Evolutionary conservation across 2,113 vertebrate genomes (phyloP).

Genomic region (Galbula dea): DNA sequence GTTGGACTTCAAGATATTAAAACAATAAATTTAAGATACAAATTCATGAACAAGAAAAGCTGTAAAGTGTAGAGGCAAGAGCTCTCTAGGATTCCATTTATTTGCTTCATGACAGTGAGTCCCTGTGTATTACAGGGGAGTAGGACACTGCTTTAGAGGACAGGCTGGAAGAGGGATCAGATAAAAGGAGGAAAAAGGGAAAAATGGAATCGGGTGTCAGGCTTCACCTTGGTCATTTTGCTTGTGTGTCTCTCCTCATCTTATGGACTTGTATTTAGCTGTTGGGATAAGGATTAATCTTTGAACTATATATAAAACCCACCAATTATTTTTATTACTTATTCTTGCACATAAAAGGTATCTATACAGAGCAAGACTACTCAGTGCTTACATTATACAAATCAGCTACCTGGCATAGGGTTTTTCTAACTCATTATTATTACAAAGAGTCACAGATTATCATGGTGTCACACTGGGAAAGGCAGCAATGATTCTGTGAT

Average conservation of each 20-base stretch:
- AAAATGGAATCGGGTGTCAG: background rate
- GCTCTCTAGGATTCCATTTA: conserved; percentile 9
- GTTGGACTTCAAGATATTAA: conserved; percentile 75
- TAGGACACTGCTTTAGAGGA: background rate
- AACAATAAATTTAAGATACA: conserved; percentile 71
- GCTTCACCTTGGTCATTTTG: background rate
- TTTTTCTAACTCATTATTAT: background rate
- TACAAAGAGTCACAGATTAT: background rate
- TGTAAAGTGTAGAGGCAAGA: conserved; percentile 19
- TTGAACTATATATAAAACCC: background rate
- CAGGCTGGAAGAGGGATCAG: background rate
- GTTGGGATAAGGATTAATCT: background rate
- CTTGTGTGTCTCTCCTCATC: background rate
- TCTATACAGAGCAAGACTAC: background rate
- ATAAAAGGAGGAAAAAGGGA: background rate
- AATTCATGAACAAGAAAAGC: conserved; percentile 42
- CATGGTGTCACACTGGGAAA: background rate
- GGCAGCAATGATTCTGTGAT: too few relatives aligned
- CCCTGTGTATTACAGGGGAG: background rate
- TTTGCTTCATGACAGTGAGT: conserved; percentile 6
- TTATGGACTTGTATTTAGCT: background rate
- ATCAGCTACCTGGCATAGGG: background rate
- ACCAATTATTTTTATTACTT: background rate
- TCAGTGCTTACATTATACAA: background rate
- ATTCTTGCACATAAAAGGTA: background rate